Percentiles rank a stretch among this genome's conserved stretches.
Evolutionary conservation across 2,888 invertebrate species (phyloP).

Genomic region (Ephialtes manifestator): DNA sequence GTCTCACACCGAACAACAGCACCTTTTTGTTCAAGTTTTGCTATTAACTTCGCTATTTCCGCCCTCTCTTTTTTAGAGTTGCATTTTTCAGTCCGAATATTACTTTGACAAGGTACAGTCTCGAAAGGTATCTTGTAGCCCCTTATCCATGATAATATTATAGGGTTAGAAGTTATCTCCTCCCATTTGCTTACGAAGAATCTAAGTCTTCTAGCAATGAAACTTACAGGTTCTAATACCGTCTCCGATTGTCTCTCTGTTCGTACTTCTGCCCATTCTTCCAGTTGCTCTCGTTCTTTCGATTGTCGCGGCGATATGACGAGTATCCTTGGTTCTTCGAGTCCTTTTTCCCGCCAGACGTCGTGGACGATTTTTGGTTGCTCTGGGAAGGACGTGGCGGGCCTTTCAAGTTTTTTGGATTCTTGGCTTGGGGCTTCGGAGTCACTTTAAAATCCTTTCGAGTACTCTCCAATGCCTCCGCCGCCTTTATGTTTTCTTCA

Average conservation of each 20-base stretch:
- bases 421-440: neutral
- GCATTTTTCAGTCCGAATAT: too few species aligned
- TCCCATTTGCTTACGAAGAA: conserved; percentile 32
- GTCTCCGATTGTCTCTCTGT: neutral
- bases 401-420: neutral
- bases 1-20: conserved; percentile 23
- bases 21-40: neutral
- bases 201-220: conserved; percentile 52
- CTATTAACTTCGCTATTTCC: too few species aligned
- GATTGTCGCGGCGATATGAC: conserved; percentile 27
- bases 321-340: neutral
- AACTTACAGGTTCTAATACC: conserved; percentile 22
- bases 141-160: too few species aligned
- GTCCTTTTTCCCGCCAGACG: neutral
- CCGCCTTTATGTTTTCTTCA: neutral
- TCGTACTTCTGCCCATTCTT: conserved; percentile 14
- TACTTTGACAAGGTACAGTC: too few species aligned
- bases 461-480: neutral
- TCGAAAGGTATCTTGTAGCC: too few species aligned
- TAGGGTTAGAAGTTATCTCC: conserved; percentile 4
- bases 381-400: neutral
- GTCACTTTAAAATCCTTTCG: neutral
- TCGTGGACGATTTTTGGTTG: neutral
- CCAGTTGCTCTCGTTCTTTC: conserved; percentile 38
- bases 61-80: too few species aligned